Evolutionary conservation across 1,140 invertebrate species (phyloP).

Genomic region (Philotrypesis tridentata): DNA sequence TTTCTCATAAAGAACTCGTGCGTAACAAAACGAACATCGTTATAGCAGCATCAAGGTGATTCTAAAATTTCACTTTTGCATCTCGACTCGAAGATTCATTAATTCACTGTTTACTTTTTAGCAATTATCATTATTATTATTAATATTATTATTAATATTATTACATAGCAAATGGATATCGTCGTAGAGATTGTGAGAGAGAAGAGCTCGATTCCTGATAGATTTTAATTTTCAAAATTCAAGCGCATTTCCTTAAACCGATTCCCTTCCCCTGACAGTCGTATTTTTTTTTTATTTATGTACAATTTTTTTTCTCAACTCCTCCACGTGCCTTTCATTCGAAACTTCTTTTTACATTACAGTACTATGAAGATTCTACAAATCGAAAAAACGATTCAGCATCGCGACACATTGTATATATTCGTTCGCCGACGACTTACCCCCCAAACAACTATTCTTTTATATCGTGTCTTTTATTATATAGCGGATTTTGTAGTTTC

Average conservation of each 20-base stretch:
- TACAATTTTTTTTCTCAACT: conserved; percentile 41
- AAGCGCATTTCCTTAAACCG: conserved; percentile 41
- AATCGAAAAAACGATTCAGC: conserved; percentile 28
- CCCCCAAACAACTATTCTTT: conserved; percentile 1
- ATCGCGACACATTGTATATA: conserved; percentile 7
- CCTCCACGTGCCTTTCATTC: conserved; percentile 24
- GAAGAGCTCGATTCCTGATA: conserved; percentile 47
- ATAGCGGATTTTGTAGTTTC: not conserved
- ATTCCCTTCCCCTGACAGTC: conserved; percentile 27
- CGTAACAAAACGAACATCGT: conserved; percentile 31
- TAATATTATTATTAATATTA: not conserved
- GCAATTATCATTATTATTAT: not conserved
- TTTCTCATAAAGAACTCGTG: conserved; percentile 16
- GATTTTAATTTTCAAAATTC: conserved; percentile 26
- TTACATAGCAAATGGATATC: conserved; percentile 18
- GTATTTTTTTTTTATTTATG: conserved; percentile 11
- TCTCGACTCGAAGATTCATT: conserved; percentile 3
- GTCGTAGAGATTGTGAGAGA: conserved; percentile 49
- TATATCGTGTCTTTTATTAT: not conserved
- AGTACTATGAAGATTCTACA: conserved; percentile 37
- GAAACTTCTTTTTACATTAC: conserved; percentile 37
- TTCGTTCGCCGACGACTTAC: no score
- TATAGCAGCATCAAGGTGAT: conserved; percentile 32
- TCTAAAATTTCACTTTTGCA: conserved; percentile 15
- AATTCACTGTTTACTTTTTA: not conserved